phyloP scores from a whole-genome alignment of 2,797 vertebrate species.

The Sardinella longiceps region DNA sequence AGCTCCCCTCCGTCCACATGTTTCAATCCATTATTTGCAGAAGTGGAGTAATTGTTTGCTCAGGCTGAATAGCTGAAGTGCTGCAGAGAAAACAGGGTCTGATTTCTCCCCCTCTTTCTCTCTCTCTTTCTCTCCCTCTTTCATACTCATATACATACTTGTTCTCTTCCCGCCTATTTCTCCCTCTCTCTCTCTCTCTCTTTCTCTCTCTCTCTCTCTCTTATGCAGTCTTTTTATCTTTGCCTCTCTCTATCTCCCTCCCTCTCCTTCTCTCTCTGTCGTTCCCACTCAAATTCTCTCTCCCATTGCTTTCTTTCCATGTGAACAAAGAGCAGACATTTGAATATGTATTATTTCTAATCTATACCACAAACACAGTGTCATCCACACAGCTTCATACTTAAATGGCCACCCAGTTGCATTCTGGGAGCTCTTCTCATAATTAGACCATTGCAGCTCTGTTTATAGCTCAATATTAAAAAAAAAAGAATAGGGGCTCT shows the following conservation, averaged over 20 bases:
- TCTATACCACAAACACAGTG: background rate
- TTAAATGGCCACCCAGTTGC: background rate
- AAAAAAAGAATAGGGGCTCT: background rate
- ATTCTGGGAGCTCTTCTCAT: background rate
- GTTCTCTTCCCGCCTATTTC: background rate
- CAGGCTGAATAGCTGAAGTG: constrained; percentile 45
- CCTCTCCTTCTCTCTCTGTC: background rate
- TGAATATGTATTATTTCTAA: constrained; percentile 16
- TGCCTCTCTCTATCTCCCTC: background rate
- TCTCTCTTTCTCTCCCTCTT: background rate
- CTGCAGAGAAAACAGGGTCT: background rate
- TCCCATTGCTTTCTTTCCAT: background rate
- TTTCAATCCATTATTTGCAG: constrained; percentile 41
- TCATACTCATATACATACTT: background rate
- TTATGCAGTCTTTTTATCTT: background rate
- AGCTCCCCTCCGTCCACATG: constrained; percentile 35
- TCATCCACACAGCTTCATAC: background rate
- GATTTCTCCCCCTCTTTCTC: background rate
- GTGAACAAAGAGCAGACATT: constrained; percentile 7
- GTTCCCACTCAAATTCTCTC: background rate
- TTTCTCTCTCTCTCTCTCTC: background rate
- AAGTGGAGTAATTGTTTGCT: constrained; percentile 42
- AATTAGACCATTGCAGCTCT: background rate
- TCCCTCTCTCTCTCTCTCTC: background rate
- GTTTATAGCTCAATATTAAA: background rate